Percentiles rank a stretch among this genome's conserved stretches.
Conservation (phyloP, 2,113 vertebrate species). For the Atrichornis clamosus region DNA sequence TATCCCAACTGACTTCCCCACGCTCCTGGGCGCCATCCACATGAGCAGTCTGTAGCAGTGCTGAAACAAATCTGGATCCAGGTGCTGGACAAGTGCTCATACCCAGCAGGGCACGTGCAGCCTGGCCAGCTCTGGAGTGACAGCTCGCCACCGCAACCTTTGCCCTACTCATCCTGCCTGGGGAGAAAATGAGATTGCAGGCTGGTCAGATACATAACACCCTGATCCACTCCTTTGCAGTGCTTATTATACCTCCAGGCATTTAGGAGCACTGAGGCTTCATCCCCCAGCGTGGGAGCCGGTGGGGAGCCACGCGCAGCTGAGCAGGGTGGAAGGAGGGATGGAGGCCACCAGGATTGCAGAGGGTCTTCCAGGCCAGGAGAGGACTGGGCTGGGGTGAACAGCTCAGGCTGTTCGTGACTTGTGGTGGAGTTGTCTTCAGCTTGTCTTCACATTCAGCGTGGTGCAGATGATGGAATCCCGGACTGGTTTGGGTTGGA, state of each 20-base stretch:
- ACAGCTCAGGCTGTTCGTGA: rapidly evolving
- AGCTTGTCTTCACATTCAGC: neutral
- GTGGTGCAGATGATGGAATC: neutral
- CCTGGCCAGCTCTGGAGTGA: neutral
- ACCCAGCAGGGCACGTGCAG: neutral
- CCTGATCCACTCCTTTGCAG: neutral
- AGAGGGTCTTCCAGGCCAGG: neutral
- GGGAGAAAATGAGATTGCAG: neutral
- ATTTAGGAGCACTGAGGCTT: neutral
- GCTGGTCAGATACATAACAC: neutral
- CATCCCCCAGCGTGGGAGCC: rapidly evolving
- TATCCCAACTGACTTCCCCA: neutral
- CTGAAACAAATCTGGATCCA: neutral
- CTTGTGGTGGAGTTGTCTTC: neutral
- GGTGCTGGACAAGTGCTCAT: neutral
- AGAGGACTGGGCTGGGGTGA: neutral
- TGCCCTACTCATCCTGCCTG: neutral
- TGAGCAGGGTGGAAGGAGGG: neutral
- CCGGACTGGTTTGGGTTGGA: neutral
- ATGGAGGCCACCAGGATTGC: neutral
- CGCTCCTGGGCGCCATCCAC: neutral
- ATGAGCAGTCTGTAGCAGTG: neutral
- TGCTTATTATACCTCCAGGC: neutral
- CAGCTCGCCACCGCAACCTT: neutral
- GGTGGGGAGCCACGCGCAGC: neutral